A percentile compares a stretch with the other conserved stretches of the same genome.
Evolutionary conservation across 2,888 invertebrate genomes (phyloP).

Genomic region (Drosophila kokeensis): DNA sequence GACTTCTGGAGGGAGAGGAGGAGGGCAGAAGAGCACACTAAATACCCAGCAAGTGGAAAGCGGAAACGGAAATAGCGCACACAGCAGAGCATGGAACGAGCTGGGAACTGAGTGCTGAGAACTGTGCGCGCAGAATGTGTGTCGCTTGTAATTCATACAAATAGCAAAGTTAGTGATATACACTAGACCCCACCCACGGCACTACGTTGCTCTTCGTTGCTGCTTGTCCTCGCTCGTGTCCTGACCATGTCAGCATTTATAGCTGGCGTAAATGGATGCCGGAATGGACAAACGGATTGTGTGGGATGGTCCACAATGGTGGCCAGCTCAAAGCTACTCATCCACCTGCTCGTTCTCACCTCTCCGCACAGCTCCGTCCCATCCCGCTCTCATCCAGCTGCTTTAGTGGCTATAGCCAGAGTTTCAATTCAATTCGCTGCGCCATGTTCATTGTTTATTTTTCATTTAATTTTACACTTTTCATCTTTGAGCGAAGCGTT

Average conservation of each 20-base stretch:
- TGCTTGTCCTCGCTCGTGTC: constrained; percentile 17
- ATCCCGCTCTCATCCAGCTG: neutral
- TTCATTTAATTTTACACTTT: constrained; percentile 78
- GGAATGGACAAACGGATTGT: constrained; percentile 55
- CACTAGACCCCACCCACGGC: neutral
- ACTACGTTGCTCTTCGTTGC: neutral
- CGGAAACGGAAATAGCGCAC: constrained; percentile 80
- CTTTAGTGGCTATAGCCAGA: constrained; percentile 26
- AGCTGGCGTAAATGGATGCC: constrained; percentile 65
- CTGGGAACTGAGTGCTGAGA: constrained; percentile 17
- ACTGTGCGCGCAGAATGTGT: constrained; percentile 56
- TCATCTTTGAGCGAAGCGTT: constrained; percentile 45
- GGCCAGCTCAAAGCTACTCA: constrained; percentile 16
- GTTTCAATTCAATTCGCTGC: constrained; percentile 76
- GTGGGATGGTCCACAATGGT: constrained; percentile 17
- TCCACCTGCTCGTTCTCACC: constrained; percentile 12
- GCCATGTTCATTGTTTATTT: constrained; percentile 79
- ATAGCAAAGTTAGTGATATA: constrained; percentile 49
- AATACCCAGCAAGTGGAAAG: constrained; percentile 80
- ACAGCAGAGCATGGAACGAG: constrained; percentile 48
- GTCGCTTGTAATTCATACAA: constrained; percentile 75
- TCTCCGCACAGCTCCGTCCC: too few relatives aligned
- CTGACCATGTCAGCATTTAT: constrained; percentile 74
- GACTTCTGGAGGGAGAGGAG: neutral
- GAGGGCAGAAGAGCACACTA: constrained; percentile 51